phyloP scores from a whole-genome alignment of 2,888 invertebrate species.

The Eilema sororculum region DNA sequence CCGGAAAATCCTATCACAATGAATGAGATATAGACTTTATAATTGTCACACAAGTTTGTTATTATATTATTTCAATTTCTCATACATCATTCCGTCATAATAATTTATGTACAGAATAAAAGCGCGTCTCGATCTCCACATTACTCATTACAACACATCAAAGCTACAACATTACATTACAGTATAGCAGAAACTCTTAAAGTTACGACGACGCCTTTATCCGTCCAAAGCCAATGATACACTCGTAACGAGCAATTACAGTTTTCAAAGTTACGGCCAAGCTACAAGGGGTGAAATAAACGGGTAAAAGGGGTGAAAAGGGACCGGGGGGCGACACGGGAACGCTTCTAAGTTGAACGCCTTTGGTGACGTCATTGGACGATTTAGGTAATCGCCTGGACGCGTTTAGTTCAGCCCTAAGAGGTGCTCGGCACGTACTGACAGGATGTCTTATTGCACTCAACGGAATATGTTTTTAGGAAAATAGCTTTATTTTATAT shows the following conservation, averaged over 20 bases:
- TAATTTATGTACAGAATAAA: background rate
- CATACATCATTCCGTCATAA: background rate
- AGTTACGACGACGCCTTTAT: constrained; percentile 40
- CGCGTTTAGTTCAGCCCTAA: constrained; percentile 44
- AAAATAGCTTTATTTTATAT: background rate
- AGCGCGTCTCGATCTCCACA: background rate
- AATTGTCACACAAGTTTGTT: background rate
- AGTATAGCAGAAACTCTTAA: constrained; percentile 36
- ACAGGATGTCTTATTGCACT: constrained; percentile 19
- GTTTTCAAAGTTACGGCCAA: constrained; percentile 51
- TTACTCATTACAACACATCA: constrained; percentile 31
- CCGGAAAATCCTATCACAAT: too few species aligned
- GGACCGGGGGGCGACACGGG: constrained; percentile 35
- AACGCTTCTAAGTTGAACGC: constrained; percentile 53
- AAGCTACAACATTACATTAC: constrained; percentile 32
- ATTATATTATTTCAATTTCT: background rate
- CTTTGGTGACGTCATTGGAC: constrained; percentile 34
- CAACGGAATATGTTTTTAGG: constrained; percentile 18
- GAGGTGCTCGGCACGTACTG: constrained; percentile 32
- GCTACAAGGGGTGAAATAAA: constrained; percentile 23
- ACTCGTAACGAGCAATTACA: constrained; percentile 57
- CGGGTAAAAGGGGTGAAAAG: constrained; percentile 11
- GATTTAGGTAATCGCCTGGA: constrained; percentile 52
- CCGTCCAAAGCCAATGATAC: constrained; percentile 54
- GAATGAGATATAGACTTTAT: too few species aligned